phyloP scores from a whole-genome alignment of 2,797 vertebrate species.

The Danio tinwini region DNA sequence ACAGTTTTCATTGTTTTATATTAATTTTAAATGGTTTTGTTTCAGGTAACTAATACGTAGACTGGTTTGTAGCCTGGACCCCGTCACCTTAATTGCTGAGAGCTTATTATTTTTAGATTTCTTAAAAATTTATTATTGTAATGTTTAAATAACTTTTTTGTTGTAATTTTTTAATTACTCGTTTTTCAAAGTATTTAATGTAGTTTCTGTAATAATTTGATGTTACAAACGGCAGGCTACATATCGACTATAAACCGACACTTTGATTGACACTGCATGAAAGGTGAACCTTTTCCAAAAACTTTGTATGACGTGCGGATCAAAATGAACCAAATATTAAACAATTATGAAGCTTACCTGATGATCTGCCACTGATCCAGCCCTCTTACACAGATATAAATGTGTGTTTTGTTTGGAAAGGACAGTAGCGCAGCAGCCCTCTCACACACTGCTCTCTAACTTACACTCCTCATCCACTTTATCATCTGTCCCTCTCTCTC shows the following conservation, averaged over 20 bases:
- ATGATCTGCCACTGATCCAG: background rate
- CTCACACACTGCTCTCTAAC: conserved; percentile 23
- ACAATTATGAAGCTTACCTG: conserved; percentile 40
- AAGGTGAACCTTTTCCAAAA: background rate
- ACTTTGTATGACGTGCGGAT: background rate
- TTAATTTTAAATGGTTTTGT: too few relatives aligned
- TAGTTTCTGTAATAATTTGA: too few relatives aligned
- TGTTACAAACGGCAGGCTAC: too few relatives aligned
- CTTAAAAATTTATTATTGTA: too few relatives aligned
- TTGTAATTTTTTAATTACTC: too few relatives aligned
- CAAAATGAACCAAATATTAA: background rate
- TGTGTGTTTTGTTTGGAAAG: background rate
- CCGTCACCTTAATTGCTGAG: background rate
- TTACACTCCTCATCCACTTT: conserved; percentile 34
- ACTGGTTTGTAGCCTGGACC: background rate
- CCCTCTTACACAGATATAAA: background rate
- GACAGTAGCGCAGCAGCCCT: conserved; percentile 4
- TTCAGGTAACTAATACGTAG: background rate
- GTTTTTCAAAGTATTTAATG: too few relatives aligned
- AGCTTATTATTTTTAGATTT: background rate
- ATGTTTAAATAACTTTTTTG: too few relatives aligned
- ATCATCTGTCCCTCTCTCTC: conserved; percentile 42
- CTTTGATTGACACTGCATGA: background rate
- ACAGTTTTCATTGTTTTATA: too few relatives aligned
- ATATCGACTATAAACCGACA: too few relatives aligned